phyloP scores from a whole-genome alignment of 2,888 invertebrate genomes.

The Nephrotoma flavescens region DNA sequence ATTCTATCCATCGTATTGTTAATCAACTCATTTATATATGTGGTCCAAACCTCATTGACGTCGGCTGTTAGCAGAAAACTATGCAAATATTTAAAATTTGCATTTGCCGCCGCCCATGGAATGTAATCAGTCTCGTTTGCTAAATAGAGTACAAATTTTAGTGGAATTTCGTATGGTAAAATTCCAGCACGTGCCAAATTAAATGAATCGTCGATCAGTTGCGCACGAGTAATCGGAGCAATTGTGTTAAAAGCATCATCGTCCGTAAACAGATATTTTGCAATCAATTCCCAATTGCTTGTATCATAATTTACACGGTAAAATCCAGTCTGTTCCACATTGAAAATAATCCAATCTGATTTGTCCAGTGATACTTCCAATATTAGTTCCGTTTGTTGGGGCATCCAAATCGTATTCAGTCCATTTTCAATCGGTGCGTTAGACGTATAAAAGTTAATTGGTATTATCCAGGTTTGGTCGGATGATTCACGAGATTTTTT shows the following conservation, averaged over 20 bases:
- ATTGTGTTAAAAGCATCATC: not conserved
- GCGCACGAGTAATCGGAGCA: slow-evolving; percentile 47
- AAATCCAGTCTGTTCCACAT: slow-evolving; percentile 27
- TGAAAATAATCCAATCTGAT: slow-evolving; percentile 13
- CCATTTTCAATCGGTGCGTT: not conserved
- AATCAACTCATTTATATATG: slow-evolving; percentile 15
- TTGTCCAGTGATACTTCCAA: not conserved
- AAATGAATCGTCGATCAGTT: slow-evolving; percentile 58
- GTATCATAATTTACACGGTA: slow-evolving; percentile 58
- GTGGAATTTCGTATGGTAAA: slow-evolving; percentile 34
- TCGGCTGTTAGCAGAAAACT: not conserved
- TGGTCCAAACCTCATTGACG: not conserved
- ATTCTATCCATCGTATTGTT: slow-evolving; percentile 21
- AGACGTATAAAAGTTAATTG: not conserved
- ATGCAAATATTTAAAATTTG: slow-evolving; percentile 24
- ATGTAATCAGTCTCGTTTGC: slow-evolving; percentile 46
- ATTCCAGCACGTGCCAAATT: slow-evolving; percentile 44
- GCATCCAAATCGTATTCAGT: not conserved
- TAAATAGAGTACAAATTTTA: slow-evolving; percentile 41
- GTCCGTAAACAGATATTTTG: slow-evolving; percentile 13
- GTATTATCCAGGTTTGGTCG: not conserved
- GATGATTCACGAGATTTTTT: not conserved
- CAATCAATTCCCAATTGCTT: slow-evolving; percentile 50
- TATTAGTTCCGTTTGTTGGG: not conserved
- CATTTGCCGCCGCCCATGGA: slow-evolving; percentile 51